Evolutionary conservation across 2,888 invertebrate genomes (phyloP).

Genomic region (Sipha maydis): DNA sequence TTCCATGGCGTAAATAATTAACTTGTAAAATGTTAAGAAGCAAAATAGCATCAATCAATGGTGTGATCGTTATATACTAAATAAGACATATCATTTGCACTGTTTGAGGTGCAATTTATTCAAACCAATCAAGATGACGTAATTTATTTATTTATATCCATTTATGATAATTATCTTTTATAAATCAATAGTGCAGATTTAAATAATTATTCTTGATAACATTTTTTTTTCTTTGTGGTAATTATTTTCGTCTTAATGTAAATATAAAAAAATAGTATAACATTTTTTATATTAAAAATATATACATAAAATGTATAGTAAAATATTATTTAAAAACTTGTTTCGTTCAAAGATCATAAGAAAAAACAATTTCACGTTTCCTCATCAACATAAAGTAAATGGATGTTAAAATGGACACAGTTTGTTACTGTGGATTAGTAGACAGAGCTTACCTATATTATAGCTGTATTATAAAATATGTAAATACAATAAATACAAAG

Average conservation of each 20-base stretch:
- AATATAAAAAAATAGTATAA: too few species aligned
- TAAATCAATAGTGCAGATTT: too few species aligned
- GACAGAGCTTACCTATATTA: not conserved
- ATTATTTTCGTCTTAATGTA: too few species aligned
- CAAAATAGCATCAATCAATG: not conserved
- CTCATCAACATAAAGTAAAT: not conserved
- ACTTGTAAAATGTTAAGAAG: not conserved
- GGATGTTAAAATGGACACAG: not conserved
- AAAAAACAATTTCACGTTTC: not conserved
- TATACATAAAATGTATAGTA: too few species aligned
- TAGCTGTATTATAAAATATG: not conserved
- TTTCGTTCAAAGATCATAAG: not conserved
- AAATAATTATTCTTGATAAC: too few species aligned
- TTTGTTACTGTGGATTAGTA: conserved; percentile 31
- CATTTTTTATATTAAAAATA: too few species aligned
- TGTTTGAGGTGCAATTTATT: not conserved
- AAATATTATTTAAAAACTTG: not conserved
- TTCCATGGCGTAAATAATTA: not conserved
- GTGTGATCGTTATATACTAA: too few species aligned
- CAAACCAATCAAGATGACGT: not conserved
- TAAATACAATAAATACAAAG: not conserved
- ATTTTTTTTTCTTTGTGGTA: too few species aligned
- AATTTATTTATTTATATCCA: not conserved
- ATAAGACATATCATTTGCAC: not conserved
- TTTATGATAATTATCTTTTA: not conserved